These are phyloP conservation scores for Neostethus bicornis DNA, from an alignment of 2,797 vertebrate species.

Conservation along the genomic window DNA sequence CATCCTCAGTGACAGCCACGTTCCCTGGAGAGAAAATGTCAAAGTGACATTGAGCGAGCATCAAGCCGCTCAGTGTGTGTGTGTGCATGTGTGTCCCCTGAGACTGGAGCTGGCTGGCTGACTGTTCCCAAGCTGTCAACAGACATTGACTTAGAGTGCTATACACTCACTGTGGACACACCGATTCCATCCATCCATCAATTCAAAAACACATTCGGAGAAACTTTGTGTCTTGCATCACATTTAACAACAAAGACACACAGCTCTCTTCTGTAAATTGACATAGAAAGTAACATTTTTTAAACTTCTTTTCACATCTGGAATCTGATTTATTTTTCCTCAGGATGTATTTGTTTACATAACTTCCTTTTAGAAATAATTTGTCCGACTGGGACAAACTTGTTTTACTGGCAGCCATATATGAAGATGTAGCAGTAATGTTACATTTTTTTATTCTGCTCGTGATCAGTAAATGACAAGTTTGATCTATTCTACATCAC, in stretches of 20 bases:
- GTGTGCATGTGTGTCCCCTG: slow-evolving; percentile 42
- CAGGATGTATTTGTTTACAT: slow-evolving; percentile 45
- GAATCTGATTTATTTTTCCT: slow-evolving; percentile 46
- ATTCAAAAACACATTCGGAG: slow-evolving; percentile 40
- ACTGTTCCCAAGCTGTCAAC: slow-evolving; percentile 72
- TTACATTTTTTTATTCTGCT: background rate
- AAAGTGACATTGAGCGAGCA: slow-evolving; percentile 73
- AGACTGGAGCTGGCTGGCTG: slow-evolving; percentile 64
- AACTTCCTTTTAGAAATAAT: slow-evolving; percentile 28
- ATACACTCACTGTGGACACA: slow-evolving; percentile 54
- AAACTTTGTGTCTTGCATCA: slow-evolving; percentile 19
- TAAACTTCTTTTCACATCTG: slow-evolving; percentile 20
- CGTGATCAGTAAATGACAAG: background rate
- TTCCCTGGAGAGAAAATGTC: slow-evolving; percentile 71
- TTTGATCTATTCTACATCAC: background rate
- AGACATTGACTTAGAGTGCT: slow-evolving; percentile 66
- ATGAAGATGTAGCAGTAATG: background rate
- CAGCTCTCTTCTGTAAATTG: slow-evolving; percentile 18
- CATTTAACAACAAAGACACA: slow-evolving; percentile 8
- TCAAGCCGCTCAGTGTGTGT: slow-evolving; percentile 44
- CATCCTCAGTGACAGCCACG: slow-evolving; percentile 55
- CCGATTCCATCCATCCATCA: slow-evolving; percentile 52
- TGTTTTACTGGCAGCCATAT: slow-evolving; percentile 23
- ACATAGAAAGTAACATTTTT: slow-evolving; percentile 30
- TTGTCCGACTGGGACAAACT: slow-evolving; percentile 30